Evolutionary conservation across 2,797 vertebrate genomes (phyloP), one percentile per base, ranked within the genome.

Genomic region (Clarias fuscus): DNA sequence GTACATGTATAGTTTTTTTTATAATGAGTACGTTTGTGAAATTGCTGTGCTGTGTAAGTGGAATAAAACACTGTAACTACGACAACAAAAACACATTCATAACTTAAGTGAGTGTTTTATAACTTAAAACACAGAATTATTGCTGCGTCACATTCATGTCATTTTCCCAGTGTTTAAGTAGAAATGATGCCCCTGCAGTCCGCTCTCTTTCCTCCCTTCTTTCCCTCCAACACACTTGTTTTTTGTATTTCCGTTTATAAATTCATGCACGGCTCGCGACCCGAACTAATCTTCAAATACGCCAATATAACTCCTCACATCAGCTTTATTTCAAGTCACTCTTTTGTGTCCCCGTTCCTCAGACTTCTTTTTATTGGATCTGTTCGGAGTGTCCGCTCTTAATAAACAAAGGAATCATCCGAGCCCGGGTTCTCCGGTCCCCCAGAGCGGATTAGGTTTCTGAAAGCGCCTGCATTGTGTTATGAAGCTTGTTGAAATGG

Each of bases 401-500:
- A 65, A 77, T 73, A 77, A 86, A 73, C 58, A 56, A 65, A 43
- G 22, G 59, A 85, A 64, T 11, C 59, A 33, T 53, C 14, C 3
- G 71, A 85, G 56, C n/a, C 53, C 71, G 14, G 53, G 83, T 88
- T 84, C 62, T 65, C 68, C 77, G 64, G 77, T 56, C 86, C 77
- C 84, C 84, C 64, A 73, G 71, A 86, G 87, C 59, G 43, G 86
- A 88, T 87, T 76, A 83, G 72, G 79, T 86, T 86, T 84, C 84
- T 37, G 76, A 75, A 84, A 94, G 92, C 91, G 92, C 95, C 93
- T 93, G 93, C 94, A 92, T 94, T 93, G 92, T 94, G 93, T 94
- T 94, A 93, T 94, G 91, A 91, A 94, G 93, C 91, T 92, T 93
- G 95, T 94, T 93, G 94, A 95, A 94, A 80, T 82, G 92, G 93